Base-by-base conservation (phyloP, 2,797 vertebrate genomes). In the Xiphorhynchus erythropygius region DNA sequence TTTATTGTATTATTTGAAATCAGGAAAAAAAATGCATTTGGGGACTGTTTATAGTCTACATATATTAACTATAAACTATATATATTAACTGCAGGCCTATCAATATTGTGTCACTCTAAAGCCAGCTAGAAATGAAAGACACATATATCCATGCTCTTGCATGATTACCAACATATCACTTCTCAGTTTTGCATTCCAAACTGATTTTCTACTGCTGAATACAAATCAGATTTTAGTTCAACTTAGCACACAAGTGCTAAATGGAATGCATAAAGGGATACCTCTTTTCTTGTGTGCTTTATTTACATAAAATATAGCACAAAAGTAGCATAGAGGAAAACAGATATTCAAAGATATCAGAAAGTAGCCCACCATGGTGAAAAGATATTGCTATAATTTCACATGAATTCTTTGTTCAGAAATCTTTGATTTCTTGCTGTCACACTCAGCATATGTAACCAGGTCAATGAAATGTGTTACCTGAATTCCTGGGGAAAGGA, bases 51-150 rank as follows among this genome's bases (percentile, higher is more conserved):
- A 10, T 19, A 23, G 18, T 33, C 24, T 18, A 74, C 19, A 79
- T 84, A 60, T 87, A 90, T 84, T 85, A 90, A 47, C 32, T 91
- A 14, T 4, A 28, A 11, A 9, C 23, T 62, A 80, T 35, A 74
- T 84, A 63, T 92, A 93, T 88, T 85, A 89, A 68, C 50, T 93
- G n/a, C 64, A 93, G 77, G 42, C 6, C 53, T 42, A 84, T 62
- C 55, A 81, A 63, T 87, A 75, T 50, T 22, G 16, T 82, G 49
- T 76, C 69, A 89, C 76, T 89, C 42, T 77, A 76, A 93, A 90
- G 71, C 25, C n/a, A 80, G 24, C 5, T 62, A 33, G 62, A 89
- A 75, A 83, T 63, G 46, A 69, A 89, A 89, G 50, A 76, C 64
- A 35, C 62, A 63, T 56, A 37, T 59, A 84, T 91, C 57, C 64